Conservation (phyloP, 1,140 invertebrate genomes). For the Panulirus ornatus region DNA sequence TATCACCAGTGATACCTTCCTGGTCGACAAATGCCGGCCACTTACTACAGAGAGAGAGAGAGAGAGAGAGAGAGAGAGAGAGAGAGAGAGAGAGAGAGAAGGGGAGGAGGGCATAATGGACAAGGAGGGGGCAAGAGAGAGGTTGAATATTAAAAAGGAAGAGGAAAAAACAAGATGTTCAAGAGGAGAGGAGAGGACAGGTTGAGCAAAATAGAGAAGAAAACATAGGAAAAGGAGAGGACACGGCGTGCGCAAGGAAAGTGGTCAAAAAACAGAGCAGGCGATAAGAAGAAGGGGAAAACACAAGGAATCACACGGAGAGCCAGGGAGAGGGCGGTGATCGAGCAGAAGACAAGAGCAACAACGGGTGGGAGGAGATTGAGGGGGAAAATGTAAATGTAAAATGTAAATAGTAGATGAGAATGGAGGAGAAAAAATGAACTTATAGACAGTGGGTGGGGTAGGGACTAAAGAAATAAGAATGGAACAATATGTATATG, state of each 20-base stretch:
- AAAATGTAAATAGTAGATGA: too few relatives aligned
- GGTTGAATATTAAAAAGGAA: too few relatives aligned
- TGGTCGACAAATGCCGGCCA: too few relatives aligned
- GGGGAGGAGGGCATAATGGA: neutral
- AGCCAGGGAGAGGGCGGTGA: neutral
- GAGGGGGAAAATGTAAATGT: neutral
- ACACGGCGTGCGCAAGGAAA: neutral
- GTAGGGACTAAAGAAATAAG: too few relatives aligned
- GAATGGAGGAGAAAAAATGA: too few relatives aligned
- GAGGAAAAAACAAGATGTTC: neutral
- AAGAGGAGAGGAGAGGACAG: neutral
- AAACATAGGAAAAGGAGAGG: neutral
- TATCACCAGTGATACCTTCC: too few relatives aligned
- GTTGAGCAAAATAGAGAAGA: neutral
- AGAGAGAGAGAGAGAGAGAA: neutral
- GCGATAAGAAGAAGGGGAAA: neutral
- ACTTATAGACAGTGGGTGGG: too few relatives aligned
- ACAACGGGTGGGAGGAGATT: neutral
- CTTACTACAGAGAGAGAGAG: too few relatives aligned
- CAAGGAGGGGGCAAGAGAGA: neutral
- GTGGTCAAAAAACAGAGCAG: neutral
- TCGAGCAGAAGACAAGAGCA: neutral
- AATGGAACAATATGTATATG: too few relatives aligned
- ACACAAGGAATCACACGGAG: too few relatives aligned
- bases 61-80: neutral